Percentiles rank a stretch among this genome's conserved stretches.
phyloP scores from a whole-genome alignment of 2,113 vertebrate genomes.

The Lycaon pictus region DNA sequence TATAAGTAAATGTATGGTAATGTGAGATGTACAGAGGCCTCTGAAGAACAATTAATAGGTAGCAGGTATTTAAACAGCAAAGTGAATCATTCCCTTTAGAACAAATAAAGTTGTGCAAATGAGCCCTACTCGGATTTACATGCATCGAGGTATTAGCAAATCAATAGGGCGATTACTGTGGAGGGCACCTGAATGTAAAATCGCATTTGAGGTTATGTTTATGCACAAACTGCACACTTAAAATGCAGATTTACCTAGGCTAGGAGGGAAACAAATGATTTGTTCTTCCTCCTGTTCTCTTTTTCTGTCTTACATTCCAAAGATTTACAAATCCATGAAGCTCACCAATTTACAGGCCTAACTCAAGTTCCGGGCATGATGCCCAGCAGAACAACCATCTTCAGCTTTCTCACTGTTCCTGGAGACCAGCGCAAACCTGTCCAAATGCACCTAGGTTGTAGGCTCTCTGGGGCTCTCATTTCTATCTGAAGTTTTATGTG shows the following conservation, averaged over 20 bases:
- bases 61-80: constrained; percentile 72
- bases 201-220: constrained; percentile 30
- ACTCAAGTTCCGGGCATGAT: background rate
- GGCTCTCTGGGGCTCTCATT: background rate
- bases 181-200: constrained; percentile 34
- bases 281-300: background rate
- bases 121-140: constrained; percentile 62
- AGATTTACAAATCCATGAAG: constrained; percentile 57
- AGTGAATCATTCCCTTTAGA: constrained; percentile 72
- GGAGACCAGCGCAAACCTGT: background rate
- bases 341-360: background rate
- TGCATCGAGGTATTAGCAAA: background rate
- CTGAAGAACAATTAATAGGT: constrained; percentile 71
- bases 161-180: constrained; percentile 16
- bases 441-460: rapidly evolving
- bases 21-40: constrained; percentile 29
- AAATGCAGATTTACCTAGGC: constrained; percentile 42
- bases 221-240: constrained; percentile 48
- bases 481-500: background rate
- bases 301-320: background rate
- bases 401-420: background rate
- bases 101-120: constrained; percentile 63
- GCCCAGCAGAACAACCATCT: background rate
- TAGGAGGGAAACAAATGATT: constrained; percentile 37
- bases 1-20: constrained; percentile 65